A percentile compares a stretch with the other conserved stretches of the same genome.
These are phyloP conservation scores for Barnardius zonarius DNA, from an alignment of 2,113 vertebrate species.

Conservation along the genomic window DNA sequence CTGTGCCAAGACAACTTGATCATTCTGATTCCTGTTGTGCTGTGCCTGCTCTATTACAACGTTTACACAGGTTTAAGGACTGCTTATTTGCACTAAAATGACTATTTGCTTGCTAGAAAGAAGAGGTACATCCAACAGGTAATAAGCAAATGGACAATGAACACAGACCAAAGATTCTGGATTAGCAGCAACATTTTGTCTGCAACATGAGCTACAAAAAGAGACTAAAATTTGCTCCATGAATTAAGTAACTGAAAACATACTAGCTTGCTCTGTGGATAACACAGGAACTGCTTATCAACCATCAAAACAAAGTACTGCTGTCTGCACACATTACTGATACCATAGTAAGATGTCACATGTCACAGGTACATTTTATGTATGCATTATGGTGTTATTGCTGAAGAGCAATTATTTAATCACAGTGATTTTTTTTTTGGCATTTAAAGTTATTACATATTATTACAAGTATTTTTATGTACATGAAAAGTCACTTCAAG, in stretches of 20 bases:
- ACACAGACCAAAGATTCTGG: neutral
- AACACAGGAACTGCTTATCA: neutral
- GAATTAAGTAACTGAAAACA: neutral
- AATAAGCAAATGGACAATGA: neutral
- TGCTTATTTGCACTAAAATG: neutral
- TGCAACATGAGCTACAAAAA: neutral
- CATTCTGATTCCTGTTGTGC: neutral
- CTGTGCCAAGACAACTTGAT: neutral
- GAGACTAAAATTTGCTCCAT: neutral
- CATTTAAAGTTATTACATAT: neutral
- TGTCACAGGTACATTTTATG: neutral
- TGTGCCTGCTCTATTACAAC: neutral
- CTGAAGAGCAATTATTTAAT: neutral
- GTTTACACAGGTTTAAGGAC: neutral
- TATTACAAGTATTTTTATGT: neutral
- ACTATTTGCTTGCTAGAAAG: neutral
- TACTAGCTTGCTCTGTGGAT: neutral
- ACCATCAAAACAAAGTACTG: neutral
- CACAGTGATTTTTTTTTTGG: neutral
- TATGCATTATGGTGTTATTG: neutral
- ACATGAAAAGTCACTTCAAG: neutral
- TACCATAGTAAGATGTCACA: neutral
- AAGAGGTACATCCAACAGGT: neutral
- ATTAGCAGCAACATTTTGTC: neutral
- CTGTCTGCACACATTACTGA: neutral